Conservation (phyloP, 2,888 invertebrate genomes). For the Timandra comae region DNA sequence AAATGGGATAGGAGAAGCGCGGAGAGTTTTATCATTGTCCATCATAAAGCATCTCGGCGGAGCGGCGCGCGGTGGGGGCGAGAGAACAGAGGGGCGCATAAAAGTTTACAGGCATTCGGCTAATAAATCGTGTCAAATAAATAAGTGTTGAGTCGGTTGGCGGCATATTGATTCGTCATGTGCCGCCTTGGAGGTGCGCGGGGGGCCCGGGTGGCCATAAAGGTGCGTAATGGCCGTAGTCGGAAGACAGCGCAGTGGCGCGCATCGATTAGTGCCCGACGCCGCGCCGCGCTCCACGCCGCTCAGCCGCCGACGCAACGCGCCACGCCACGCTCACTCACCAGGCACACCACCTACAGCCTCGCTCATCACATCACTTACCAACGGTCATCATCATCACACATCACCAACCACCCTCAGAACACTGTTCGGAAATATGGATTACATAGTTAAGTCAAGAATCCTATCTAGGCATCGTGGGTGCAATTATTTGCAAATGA, state of each 20-base stretch:
- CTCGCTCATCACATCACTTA: slow-evolving; percentile 10
- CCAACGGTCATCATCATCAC: slow-evolving; percentile 19
- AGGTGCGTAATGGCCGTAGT: slow-evolving; percentile 85
- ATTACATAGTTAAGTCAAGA: no score
- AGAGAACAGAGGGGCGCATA: slow-evolving; percentile 57
- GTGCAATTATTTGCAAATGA: no score
- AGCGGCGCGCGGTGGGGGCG: slow-evolving; percentile 30
- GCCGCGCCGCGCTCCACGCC: slow-evolving; percentile 52
- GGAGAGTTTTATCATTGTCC: slow-evolving; percentile 70
- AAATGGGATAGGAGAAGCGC: slow-evolving; percentile 64
- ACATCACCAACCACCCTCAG: not conserved
- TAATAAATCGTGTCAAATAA: slow-evolving; percentile 77
- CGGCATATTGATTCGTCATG: slow-evolving; percentile 78
- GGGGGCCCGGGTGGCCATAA: slow-evolving; percentile 77
- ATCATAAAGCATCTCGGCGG: slow-evolving; percentile 63
- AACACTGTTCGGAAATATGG: no score
- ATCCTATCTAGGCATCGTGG: no score
- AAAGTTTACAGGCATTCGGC: slow-evolving; percentile 75
- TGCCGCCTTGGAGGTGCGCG: slow-evolving; percentile 67
- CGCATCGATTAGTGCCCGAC: slow-evolving; percentile 83
- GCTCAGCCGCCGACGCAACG: slow-evolving; percentile 72
- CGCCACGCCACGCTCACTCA: slow-evolving; percentile 28
- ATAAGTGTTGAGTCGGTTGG: slow-evolving; percentile 77
- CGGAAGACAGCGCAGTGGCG: slow-evolving; percentile 82
- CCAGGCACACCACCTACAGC: no score